Percentiles rank a stretch among this genome's conserved stretches.
phyloP scores from a whole-genome alignment of 2,113 vertebrate species.

The Bubo scandiacus region DNA sequence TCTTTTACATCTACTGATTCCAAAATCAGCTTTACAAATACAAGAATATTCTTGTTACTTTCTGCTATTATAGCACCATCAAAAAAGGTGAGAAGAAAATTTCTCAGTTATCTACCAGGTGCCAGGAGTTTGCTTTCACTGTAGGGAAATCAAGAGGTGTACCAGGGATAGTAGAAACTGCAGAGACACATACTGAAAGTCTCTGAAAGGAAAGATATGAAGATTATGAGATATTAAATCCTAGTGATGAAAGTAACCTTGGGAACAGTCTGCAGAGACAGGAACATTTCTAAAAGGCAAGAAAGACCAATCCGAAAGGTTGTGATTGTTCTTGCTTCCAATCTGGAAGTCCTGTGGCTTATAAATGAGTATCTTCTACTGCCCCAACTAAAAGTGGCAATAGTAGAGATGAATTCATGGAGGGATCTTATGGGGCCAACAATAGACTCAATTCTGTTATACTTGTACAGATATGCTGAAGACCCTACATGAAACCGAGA shows the following conservation, averaged over 20 bases:
- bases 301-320: background rate
- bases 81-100: background rate
- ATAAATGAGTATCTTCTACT: background rate
- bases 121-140: background rate
- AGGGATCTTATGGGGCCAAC: background rate
- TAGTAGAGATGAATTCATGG: background rate
- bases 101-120: background rate
- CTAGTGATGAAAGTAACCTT: background rate
- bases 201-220: background rate
- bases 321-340: background rate
- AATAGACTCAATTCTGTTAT: background rate
- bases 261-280: background rate
- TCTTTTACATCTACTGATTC: background rate
- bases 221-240: background rate
- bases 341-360: background rate
- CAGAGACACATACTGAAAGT: background rate
- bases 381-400: background rate
- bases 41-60: background rate
- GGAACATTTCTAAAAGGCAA: background rate
- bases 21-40: background rate
- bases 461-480: background rate
- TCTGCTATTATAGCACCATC: background rate
- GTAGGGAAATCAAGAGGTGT: background rate
- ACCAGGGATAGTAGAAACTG: background rate
- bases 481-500: background rate